phyloP scores from a whole-genome alignment of 1,140 invertebrate species.

The Epicauta chinensis region DNA sequence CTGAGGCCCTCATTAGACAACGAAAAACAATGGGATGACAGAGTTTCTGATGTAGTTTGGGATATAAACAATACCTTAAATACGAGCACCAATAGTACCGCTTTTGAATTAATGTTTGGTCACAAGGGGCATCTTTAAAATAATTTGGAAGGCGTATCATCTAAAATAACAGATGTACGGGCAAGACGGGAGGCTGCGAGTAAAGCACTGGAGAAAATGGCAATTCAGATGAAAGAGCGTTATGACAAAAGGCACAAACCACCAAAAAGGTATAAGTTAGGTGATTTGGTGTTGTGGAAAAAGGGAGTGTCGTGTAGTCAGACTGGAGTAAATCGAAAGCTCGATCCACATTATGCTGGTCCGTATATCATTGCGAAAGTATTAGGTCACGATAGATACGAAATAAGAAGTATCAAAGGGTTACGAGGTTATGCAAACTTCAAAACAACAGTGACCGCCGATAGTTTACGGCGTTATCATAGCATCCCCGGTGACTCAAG shows the following conservation, averaged over 20 bases:
- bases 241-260: constrained; percentile 16
- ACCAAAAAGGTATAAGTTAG: constrained; percentile 11
- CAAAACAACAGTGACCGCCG: constrained; percentile 8
- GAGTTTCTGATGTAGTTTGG: constrained; percentile 28
- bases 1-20: constrained; percentile 12
- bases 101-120: constrained; percentile 7
- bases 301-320: constrained; percentile 3
- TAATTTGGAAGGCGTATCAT: not conserved
- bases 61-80: constrained; percentile 25
- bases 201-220: not conserved
- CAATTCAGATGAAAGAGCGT: constrained; percentile 2
- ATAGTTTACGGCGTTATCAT: constrained; percentile 9
- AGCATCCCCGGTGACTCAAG: not conserved
- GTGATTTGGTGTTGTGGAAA: constrained; percentile 19
- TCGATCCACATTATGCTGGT: constrained; percentile 10
- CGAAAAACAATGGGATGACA: constrained; percentile 29
- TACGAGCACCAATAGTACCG: not conserved
- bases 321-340: constrained; percentile 10
- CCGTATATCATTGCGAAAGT: constrained; percentile 33
- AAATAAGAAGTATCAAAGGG: constrained; percentile 19
- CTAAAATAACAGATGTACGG: not conserved
- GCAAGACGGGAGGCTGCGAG: not conserved
- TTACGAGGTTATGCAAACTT: constrained; percentile 14
- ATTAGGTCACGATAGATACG: constrained; percentile 35
- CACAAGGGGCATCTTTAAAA: not conserved